Base-by-base conservation (phyloP, 2,113 vertebrate genomes). In the Syrmaticus mikado region DNA sequence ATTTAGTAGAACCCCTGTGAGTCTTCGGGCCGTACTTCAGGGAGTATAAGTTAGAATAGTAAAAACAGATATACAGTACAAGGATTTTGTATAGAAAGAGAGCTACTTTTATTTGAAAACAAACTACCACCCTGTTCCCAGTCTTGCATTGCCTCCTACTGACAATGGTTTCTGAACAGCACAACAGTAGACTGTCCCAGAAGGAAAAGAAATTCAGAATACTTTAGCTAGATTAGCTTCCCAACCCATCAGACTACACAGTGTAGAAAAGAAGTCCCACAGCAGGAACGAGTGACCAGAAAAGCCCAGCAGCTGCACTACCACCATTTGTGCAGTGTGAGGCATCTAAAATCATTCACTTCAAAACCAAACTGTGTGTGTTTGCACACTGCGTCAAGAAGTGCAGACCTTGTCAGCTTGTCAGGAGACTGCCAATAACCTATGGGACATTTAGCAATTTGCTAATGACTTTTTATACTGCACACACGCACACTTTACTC, bases 71-170 rank as follows among this genome's bases (percentile, higher is more conserved):
- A 5, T 8, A 10, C 17, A n/a, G 19, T 45, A 13, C 3, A 81
- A 40, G 78, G n/a, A 11, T 17, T 66, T 75, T 27, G 30, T 4
- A 36, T 4, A 79, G 34, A 32, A 57, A 20, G 21, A 60, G 12
- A 12, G 13, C 25, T 75, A 3, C 45, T 66, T 76, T 8, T 2
- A 7, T 34, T 22, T 57, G 30, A 58, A n/a, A 57, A 32, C 18
- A 57, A 57, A 32, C 28, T 18, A 57, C 53, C 30, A 58, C 55
- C 19, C 1, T 38, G 30, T 28, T 80, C 32, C 60, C 55, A 32
- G 75, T 73, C 85, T 66, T 66, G 14, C 6, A 53, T 19, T 66
- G 87, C 82, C 93, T 95, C 87, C 85, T 89, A 48, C 78, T 52
- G 84, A 87, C 16, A 2, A 16, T 3, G 10, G 8, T 24, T 65